Percentiles rank a stretch among this genome's conserved stretches.
Conservation (phyloP, 1,140 invertebrate species). For the Rhagoletis pomonella region DNA sequence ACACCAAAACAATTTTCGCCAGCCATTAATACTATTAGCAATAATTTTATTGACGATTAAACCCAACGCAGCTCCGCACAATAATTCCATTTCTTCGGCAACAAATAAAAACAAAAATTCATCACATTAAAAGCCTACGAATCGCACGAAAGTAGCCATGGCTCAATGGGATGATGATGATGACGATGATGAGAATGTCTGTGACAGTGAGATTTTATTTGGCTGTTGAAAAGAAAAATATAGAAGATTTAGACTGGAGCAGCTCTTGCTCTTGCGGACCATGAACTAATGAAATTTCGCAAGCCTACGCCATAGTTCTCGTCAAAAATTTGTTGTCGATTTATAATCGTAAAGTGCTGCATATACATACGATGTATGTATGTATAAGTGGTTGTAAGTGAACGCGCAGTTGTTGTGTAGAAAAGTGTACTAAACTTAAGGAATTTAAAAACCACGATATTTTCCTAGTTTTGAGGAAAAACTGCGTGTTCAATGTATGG, state of each 20-base stretch:
- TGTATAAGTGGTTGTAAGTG: not conserved
- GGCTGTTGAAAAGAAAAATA: not conserved
- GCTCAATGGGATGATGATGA: not conserved
- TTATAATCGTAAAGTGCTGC: conserved; percentile 66
- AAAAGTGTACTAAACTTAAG: too few species aligned
- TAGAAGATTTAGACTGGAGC: not conserved
- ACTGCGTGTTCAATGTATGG: too few species aligned
- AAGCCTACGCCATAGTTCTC: not conserved
- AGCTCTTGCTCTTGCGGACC: not conserved
- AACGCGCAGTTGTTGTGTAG: not conserved
- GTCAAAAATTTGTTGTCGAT: conserved; percentile 58
- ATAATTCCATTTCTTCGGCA: conserved; percentile 14
- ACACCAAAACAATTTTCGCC: not conserved
- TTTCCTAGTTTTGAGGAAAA: too few species aligned
- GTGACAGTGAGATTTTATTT: conserved; percentile 6
- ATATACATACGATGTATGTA: too few species aligned
- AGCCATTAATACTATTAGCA: conserved; percentile 5
- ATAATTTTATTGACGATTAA: conserved; percentile 49
- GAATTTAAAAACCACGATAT: too few species aligned
- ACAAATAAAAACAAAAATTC: conserved; percentile 1
- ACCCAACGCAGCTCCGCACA: conserved; percentile 12
- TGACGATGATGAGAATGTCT: not conserved
- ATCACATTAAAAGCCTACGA: not conserved
- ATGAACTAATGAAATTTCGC: not conserved
- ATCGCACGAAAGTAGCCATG: not conserved